Base-by-base conservation (phyloP, 1,140 invertebrate species). In the Drosophila kohkoa region DNA sequence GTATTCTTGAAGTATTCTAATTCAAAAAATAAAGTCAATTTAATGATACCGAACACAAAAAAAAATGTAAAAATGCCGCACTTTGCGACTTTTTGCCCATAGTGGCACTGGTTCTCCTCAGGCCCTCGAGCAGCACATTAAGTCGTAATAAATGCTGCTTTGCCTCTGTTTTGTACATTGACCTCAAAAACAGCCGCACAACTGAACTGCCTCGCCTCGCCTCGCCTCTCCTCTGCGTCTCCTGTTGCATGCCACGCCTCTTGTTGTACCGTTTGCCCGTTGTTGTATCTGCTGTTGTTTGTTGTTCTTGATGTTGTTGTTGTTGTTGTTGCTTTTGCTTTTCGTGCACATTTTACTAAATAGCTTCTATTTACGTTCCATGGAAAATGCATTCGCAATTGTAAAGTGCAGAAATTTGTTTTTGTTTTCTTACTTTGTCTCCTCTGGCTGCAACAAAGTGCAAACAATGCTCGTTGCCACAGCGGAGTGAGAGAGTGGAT, bases 341-440 rank as follows among this genome's bases (percentile, higher is more conserved):
- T 82, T 82, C 83, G 79, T 87, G 83, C 82, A 88, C 83, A 87
- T 88, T 87, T 85, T 79, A 77, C 83, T 87, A 87, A 87, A 87
- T 88, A 87, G 82, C 82, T 88, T 87, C 83, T 82, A 87, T 87
- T 87, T 87, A 87, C 82, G 83, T 87, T 87, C 80, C 82, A 69
- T 80, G 82, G 82, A 87, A 87, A 87, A 83, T 87, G 82, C 82
- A 88, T 88, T 88, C 68, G 83, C 82, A 80, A 82, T 88, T 77
- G 83, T 87, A 82, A 81, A 86, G 81, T 86, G 82, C 82, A 87
- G 80, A 88, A 74, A 64, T 78, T 85, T 82, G 65, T 79, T 76
- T 72, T 62, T 74, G 68, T 67, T 72, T 81, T 67, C 38, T 74
- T 82, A 87, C 79, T 82, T 77, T 87, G 82, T 87, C 80, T 79